Evolutionary conservation across 2,888 invertebrate genomes (phyloP).

Genomic region (Lycophotia porphyrea): DNA sequence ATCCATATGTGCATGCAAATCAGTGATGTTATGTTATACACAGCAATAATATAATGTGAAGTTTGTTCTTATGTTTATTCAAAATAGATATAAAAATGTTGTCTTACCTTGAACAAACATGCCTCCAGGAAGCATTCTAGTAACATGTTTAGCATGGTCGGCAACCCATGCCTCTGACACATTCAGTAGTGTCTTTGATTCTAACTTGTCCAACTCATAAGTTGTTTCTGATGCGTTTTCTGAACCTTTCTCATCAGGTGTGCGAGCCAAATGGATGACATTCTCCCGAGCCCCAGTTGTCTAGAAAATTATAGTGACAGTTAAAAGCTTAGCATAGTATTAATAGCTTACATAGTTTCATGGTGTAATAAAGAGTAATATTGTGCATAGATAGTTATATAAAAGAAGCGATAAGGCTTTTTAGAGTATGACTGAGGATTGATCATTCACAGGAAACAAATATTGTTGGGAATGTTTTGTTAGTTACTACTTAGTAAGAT

Average conservation of each 20-base stretch:
- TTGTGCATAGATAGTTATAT: not conserved
- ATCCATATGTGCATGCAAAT: constrained; percentile 7
- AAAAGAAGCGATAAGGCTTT: not conserved
- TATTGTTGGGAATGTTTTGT: not conserved
- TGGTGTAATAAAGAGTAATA: not conserved
- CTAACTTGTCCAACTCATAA: constrained; percentile 78
- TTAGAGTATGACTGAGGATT: not conserved
- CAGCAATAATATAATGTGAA: constrained; percentile 8
- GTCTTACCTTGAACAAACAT: constrained; percentile 93
- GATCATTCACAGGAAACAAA: not conserved
- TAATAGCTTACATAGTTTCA: not conserved
- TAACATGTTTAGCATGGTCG: constrained; percentile 96
- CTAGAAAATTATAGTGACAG: constrained; percentile 84
- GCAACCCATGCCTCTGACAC: constrained; percentile 93
- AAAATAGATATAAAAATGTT: not conserved
- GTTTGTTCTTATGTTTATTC: constrained; percentile 13
- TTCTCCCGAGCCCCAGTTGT: constrained; percentile 92
- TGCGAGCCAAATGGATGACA: constrained; percentile 94
- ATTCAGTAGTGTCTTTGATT: constrained; percentile 86
- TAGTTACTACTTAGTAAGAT: not conserved
- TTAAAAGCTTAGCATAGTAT: not conserved
- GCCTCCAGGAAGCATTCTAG: constrained; percentile 97
- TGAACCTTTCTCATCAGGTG: constrained; percentile 90
- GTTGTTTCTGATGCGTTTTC: constrained; percentile 80
- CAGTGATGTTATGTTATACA: not conserved